A percentile compares a stretch with the other conserved stretches of the same genome.
These are phyloP conservation scores for Petrophora chlorosata DNA, from an alignment of 2,888 invertebrate species.

Conservation along the genomic window DNA sequence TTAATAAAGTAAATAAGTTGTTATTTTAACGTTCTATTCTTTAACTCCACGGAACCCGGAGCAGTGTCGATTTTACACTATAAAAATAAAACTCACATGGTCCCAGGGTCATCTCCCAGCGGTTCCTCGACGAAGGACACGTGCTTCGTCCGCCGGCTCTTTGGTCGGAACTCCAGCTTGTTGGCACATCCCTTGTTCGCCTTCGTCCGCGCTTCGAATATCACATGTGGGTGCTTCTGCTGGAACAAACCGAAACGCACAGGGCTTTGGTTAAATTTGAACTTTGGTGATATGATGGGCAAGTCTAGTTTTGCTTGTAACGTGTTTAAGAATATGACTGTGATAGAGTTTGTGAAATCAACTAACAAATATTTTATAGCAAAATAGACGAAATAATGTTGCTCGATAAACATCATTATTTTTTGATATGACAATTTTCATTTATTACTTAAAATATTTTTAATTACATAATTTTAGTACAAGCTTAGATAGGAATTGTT, in stretches of 20 bases:
- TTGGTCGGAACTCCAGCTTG: conserved; percentile 88
- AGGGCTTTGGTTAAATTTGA: conserved; percentile 41
- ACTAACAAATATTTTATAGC: too few species aligned
- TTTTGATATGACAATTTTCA: too few species aligned
- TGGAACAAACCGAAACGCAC: conserved; percentile 85
- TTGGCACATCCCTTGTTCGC: conserved; percentile 96
- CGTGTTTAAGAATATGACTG: too few species aligned
- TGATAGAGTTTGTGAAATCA: too few species aligned
- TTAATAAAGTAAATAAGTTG: too few species aligned
- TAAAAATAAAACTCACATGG: conserved; percentile 57
- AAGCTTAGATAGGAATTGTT: too few species aligned
- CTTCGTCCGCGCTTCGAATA: conserved; percentile 96
- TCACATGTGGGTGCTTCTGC: conserved; percentile 99
- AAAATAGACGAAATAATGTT: too few species aligned
- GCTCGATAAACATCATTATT: too few species aligned
- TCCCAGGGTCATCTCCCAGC: conserved; percentile 64
- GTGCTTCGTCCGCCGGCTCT: conserved; percentile 86
- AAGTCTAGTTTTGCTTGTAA: neutral
- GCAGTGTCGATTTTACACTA: neutral
- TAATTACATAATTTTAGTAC: too few species aligned
- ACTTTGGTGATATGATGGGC: neutral
- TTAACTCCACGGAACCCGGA: too few species aligned
- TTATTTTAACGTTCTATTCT: too few species aligned
- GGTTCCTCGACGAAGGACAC: conserved; percentile 71
- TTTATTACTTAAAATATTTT: too few species aligned